Conservation (phyloP, 2,797 vertebrate species). For the Crypturellus tataupa region DNA sequence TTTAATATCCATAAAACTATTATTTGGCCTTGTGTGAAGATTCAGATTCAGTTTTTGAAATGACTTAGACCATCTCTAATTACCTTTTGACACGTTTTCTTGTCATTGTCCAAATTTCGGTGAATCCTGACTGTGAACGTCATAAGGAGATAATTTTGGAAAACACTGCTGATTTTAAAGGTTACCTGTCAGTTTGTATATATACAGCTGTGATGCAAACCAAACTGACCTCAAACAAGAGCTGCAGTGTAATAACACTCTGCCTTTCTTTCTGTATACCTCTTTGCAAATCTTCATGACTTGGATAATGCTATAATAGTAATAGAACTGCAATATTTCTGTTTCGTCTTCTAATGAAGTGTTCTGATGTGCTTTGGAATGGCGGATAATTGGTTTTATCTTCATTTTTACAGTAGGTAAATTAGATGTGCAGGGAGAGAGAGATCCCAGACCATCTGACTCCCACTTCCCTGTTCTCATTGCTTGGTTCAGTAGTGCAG, state of each 20-base stretch:
- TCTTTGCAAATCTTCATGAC: conserved; percentile 34
- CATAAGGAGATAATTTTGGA: conserved; percentile 9
- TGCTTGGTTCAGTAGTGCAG: not conserved
- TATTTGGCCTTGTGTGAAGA: not conserved
- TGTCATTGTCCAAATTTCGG: conserved; percentile 28
- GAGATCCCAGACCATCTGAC: not conserved
- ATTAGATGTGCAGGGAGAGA: not conserved
- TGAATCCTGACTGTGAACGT: conserved; percentile 3
- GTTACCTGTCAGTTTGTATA: conserved; percentile 58
- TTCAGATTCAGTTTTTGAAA: not conserved
- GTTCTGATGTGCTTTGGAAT: conserved; percentile 12
- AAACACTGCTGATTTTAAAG: conserved; percentile 63
- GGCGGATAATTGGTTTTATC: conserved; percentile 20
- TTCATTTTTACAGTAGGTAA: conserved; percentile 8
- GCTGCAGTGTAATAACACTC: not conserved
- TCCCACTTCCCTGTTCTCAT: not conserved
- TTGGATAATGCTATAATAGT: not conserved
- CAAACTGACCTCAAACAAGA: conserved; percentile 27
- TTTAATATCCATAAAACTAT: not conserved
- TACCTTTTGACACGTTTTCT: not conserved
- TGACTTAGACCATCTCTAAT: not conserved
- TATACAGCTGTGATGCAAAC: conserved; percentile 9
- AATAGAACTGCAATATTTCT: conserved; percentile 45
- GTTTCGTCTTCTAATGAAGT: not conserved
- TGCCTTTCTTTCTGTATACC: not conserved